These are phyloP conservation scores for Gallinago media DNA, from an alignment of 2,113 vertebrate genomes.

Conservation along the genomic window DNA sequence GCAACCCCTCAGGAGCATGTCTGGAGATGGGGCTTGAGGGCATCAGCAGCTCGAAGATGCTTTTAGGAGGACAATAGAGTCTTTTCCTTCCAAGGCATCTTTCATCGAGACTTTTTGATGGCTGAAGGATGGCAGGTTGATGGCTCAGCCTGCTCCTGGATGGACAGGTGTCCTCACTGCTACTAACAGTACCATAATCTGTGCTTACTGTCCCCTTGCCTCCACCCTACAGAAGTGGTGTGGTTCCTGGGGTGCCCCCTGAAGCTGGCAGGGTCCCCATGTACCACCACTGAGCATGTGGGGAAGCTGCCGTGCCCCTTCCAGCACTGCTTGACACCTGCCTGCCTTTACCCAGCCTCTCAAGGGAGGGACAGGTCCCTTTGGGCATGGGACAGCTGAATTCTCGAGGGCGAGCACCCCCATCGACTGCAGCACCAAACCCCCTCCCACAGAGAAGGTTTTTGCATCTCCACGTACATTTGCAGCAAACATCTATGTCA, in stretches of 20 bases:
- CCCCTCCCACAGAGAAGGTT: neutral
- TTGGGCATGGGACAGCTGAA: neutral
- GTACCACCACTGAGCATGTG: accelerated
- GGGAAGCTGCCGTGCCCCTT: neutral
- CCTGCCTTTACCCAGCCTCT: neutral
- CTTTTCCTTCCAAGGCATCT: neutral
- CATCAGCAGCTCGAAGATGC: neutral
- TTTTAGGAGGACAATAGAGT: neutral
- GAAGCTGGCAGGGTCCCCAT: neutral
- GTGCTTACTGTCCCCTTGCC: neutral
- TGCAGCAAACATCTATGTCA: neutral
- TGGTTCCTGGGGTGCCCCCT: neutral
- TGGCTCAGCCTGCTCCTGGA: neutral
- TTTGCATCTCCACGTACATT: neutral
- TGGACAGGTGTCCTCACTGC: neutral
- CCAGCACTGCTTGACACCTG: neutral
- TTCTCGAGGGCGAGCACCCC: neutral
- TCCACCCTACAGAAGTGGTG: neutral
- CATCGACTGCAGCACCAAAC: neutral
- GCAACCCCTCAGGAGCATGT: neutral
- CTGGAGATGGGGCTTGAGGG: neutral
- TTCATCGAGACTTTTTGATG: neutral
- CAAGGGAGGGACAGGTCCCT: neutral
- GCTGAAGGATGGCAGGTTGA: neutral
- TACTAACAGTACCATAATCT: neutral